Evolutionary conservation across 1,140 invertebrate genomes (phyloP).

Genomic region (Laupala kohalensis): DNA sequence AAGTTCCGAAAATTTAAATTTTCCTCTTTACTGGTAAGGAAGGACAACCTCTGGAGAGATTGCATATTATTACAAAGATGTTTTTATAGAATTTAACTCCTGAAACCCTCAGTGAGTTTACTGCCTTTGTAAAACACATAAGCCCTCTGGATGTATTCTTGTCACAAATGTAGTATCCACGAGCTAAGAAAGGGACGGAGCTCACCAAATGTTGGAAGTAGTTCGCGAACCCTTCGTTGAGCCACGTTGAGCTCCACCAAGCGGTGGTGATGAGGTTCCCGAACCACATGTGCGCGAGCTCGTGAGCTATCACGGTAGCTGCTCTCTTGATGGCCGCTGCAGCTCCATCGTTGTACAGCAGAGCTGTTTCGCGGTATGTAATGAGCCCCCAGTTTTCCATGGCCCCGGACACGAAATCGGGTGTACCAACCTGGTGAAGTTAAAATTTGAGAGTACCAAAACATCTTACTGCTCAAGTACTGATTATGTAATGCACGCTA

Average conservation of each 20-base stretch:
- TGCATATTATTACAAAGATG: no score
- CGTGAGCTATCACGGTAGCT: constrained; percentile 34
- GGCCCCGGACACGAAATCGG: not conserved
- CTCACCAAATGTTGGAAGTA: constrained; percentile 7
- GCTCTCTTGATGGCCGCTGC: constrained; percentile 19
- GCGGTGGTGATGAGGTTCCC: constrained; percentile 25
- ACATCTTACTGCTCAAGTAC: no score
- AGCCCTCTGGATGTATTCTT: no score
- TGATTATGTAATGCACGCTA: no score
- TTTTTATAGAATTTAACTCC: no score
- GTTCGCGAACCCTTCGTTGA: constrained; percentile 23
- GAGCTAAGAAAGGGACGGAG: not conserved
- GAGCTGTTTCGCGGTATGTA: not conserved
- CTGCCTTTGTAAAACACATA: no score
- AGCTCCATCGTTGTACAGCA: not conserved
- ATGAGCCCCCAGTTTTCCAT: not conserved
- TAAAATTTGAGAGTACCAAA: no score
- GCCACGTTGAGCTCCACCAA: constrained; percentile 32
- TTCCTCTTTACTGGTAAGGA: no score
- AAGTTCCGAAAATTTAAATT: no score
- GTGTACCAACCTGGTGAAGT: not conserved
- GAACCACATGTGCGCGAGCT: constrained; percentile 37
- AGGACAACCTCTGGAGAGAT: no score
- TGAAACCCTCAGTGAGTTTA: no score
- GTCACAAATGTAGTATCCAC: not conserved